Conservation (phyloP, 2,113 vertebrate genomes). For the Chitala chitala region DNA sequence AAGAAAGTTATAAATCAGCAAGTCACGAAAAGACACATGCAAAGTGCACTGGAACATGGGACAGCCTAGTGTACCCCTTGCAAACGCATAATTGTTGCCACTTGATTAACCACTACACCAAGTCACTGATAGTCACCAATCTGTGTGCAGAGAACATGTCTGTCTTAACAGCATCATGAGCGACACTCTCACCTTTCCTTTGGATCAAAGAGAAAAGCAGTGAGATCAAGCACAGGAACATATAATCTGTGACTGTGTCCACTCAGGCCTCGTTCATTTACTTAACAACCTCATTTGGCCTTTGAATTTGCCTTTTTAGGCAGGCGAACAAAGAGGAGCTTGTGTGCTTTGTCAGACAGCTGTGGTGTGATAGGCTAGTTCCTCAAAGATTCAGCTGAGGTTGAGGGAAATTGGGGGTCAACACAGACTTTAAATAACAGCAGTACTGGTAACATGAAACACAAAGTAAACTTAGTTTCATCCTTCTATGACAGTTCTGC, state of each 20-base stretch:
- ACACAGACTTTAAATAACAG: not conserved
- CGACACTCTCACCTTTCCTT: too few species aligned
- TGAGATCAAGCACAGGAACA: too few species aligned
- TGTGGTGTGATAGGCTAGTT: not conserved
- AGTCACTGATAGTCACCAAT: too few species aligned
- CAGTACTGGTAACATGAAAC: conserved; percentile 3
- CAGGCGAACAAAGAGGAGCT: too few species aligned
- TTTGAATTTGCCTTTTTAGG: not conserved
- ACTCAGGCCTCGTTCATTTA: too few species aligned
- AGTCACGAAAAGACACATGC: conserved; percentile 31
- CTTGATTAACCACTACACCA: too few species aligned
- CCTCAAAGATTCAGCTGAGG: not conserved
- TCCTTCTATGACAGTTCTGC: not conserved
- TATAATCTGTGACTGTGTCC: too few species aligned
- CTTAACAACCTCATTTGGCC: not conserved
- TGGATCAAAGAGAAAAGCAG: too few species aligned
- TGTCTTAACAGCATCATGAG: too few species aligned
- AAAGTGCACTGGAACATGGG: not conserved
- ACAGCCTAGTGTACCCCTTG: too few species aligned
- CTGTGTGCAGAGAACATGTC: too few species aligned
- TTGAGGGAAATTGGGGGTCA: not conserved
- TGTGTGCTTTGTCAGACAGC: not conserved
- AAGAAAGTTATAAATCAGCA: conserved; percentile 24
- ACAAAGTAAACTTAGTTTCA: not conserved
- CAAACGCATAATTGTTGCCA: too few species aligned